Base-by-base conservation (phyloP, 2,888 invertebrate species). In the Sceliomorpha sp. region DNA sequence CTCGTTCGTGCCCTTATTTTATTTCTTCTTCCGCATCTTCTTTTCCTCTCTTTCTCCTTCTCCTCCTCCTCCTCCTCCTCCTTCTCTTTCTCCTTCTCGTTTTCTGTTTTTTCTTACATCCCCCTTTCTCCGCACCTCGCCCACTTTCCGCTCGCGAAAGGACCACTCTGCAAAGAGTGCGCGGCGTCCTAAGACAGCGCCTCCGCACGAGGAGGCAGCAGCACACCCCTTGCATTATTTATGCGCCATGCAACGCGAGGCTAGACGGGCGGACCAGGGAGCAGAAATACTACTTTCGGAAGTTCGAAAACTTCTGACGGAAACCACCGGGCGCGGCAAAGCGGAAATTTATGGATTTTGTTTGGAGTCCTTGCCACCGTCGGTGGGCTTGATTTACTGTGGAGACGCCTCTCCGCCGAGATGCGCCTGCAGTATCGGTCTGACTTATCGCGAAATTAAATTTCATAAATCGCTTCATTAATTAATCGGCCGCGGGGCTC, bases 261-360 rank as follows among this genome's bases (percentile, higher is more conserved):
- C 73, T 67, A 70, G 62, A 60, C 67, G 63, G 59, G 73, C 66
- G 69, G 74, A 64, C 62, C 73, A 70, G 74, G 51, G 60, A 70
- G 66, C 78, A 81, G 80, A 83, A 84, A 84, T 83, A 85, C 83
- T 83, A 85, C 86, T 87, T 86, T 86, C 79, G 81, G 78, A 85
- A 85, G 80, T 87, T 80, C 72, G 78, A 77, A 82, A 87, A 86
- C 83, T 87, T 85, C 77, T 83, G 86, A 85, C 85, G 83, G 85
- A 83, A 85, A 82, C 82, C 84, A 78, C 81, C 79, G 83, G 79
- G 79, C 82, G 80, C 80, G 77, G 79, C 76, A 78, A 78, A 78
- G 82, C 82, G 83, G 81, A 82, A 85, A 87, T 85, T 87, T 87
- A 86, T 86, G 85, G 84, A 86, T 84, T 86, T 87, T 85, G 85